These are phyloP conservation scores for Pristiophorus japonicus DNA, from an alignment of 2,113 vertebrate genomes.

Conservation along the genomic window DNA sequence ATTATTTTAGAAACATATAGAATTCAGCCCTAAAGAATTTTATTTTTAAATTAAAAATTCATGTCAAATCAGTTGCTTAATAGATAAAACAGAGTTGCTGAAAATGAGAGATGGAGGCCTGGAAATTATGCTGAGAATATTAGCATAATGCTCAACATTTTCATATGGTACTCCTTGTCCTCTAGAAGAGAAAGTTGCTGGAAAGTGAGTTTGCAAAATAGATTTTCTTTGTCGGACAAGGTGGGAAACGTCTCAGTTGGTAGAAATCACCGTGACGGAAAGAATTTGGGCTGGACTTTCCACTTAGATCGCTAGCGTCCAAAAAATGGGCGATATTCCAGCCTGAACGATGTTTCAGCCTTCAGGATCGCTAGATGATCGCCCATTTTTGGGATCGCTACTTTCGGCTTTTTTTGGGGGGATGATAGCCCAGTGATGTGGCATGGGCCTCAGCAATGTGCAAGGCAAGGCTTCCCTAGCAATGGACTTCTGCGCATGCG, in stretches of 20 bases:
- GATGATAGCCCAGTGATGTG: no score
- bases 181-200: not conserved
- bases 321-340: no score
- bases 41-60: not conserved
- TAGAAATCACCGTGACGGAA: not conserved
- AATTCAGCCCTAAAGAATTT: not conserved
- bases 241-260: not conserved
- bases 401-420: no score
- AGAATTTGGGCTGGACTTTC: no score
- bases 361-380: no score
- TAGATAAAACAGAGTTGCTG: not conserved
- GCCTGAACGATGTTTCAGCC: no score
- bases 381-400: no score
- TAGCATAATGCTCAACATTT: not conserved
- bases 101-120: not conserved
- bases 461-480: no score
- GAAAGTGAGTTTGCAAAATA: not conserved
- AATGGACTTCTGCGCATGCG: no score
- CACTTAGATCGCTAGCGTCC: no score
- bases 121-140: not conserved
- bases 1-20: not conserved
- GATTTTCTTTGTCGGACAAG: slow-evolving; percentile 16
- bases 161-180: not conserved
- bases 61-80: not conserved
- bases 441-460: no score